Percentiles rank a stretch among this genome's conserved stretches.
Evolutionary conservation across 2,113 vertebrate species (phyloP).

Genomic region (Narcine bancroftii): DNA sequence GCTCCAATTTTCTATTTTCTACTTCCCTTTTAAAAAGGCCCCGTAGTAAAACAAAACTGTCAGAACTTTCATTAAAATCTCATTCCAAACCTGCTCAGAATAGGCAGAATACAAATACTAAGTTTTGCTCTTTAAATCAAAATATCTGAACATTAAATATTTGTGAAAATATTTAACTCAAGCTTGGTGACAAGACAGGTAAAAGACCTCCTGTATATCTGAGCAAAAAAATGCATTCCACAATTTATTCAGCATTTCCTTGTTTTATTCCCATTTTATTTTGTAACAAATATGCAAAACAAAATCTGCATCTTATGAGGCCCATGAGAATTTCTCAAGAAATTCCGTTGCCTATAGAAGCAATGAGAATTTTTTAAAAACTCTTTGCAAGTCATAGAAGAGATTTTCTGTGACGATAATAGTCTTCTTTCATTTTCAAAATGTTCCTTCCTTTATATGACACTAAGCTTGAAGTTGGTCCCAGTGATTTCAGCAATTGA

Average conservation of each 20-base stretch:
- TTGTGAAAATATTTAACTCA: background rate
- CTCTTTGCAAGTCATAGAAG: no score
- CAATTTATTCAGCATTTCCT: background rate
- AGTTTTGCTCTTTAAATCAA: background rate
- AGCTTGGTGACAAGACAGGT: background rate
- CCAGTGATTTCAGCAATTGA: no score
- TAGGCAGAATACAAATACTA: background rate
- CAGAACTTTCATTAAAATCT: background rate
- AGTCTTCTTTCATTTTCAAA: background rate
- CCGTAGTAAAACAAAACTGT: background rate
- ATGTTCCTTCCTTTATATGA: no score
- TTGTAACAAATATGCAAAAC: background rate
- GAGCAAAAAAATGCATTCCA: background rate
- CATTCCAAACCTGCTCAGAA: background rate
- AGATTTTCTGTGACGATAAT: background rate
- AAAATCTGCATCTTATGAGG: background rate
- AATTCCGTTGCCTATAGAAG: background rate
- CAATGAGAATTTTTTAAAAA: no score
- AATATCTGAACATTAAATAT: background rate
- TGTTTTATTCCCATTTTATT: background rate
- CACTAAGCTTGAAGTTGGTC: background rate
- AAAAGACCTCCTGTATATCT: background rate
- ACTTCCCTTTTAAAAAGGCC: background rate
- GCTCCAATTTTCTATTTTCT: background rate
- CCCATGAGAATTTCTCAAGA: background rate